Evolutionary conservation across 2,113 vertebrate species (phyloP), one percentile per base, ranked within the genome.

Genomic region (Ranitomeya variabilis): DNA sequence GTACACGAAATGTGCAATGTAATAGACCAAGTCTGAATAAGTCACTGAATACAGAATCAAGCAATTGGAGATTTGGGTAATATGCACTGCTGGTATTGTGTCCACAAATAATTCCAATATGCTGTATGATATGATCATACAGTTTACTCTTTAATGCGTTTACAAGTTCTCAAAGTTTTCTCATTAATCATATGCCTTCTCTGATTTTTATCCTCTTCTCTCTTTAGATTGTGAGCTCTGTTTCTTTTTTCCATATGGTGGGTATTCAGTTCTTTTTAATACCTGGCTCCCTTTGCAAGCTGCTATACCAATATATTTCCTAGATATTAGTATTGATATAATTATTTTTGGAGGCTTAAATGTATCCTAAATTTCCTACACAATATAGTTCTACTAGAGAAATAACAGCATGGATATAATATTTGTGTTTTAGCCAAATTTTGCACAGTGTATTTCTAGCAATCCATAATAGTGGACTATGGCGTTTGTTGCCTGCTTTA

Each of bases 401-500:
- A 85, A 57, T 3, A 83, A 66, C n/a, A 2, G 86, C 66, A 73
- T 91, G 89, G 80, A 23, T 4, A 74, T 4, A 74, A 51, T 82
- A 83, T 64, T 19, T 0, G n/a, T 74, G 10, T 55, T 84, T 51
- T 90, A 66, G 77, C 1, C 59, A 54, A 90, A 71, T 81, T 55
- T 78, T 60, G 8, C 86, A 85, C 26, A 12, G 2, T 80, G 69
- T 37, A 73, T 77, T 57, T 31, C 31, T 16, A 83, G 14, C 45
- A 54, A 5, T 62, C 76, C 78, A 11, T 71, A 89, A 77, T 4
- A 85, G 83, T 82, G 66, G 91, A 86, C 31, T 87, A 45, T 90
- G 92, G 92, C 91, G 92, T 94, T 94, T 92, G 92, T 94, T 94
- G 95, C 90, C 91, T 94, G 90, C 90, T 96, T 94, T 94, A 80